Evolutionary conservation across 2,113 vertebrate species (phyloP), one percentile per base, ranked within the genome.

Genomic region (Tricholaema leucomelas): DNA sequence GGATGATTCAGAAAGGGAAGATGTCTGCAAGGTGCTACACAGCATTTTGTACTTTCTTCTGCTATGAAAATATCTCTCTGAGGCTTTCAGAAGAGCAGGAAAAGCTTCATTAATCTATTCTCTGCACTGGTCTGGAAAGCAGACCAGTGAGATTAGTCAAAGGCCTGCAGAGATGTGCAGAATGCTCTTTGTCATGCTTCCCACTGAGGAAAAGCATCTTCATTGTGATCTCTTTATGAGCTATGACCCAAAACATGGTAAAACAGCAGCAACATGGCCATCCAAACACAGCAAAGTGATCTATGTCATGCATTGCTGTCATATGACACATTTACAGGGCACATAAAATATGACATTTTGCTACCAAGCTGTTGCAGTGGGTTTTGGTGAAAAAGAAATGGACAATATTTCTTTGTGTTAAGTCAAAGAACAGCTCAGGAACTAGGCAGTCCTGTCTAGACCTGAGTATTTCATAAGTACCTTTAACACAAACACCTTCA

Each of bases 401-500:
- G 15, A 10, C 64, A n/a, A 33, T 52, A 38, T 74, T 90, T 88
- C 42, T 31, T 50, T 42, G 14, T 4, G 13, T 12, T 35, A 44
- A 66, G 31, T 27, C 40, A 67, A 88, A 66, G 50, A 90, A 67
- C 30, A 91, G 64, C 69, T 74, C 64, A 46, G 82, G 82, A 94
- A 6, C 31, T 46, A 44, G 42, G 33, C 36, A 74, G 52, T 40
- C 23, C 61, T 16, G 38, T 50, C 70, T 94, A 54, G 59, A 91
- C 61, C 46, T 9, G 12, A 73, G 46, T 66, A 63, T 85, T 82
- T 85, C 69, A 55, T 33, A 90, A 88, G 40, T 56, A 16, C 27
- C 46, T 88, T 70, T 75, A 73, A 90, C 46, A 81, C 60, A 93
- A 89, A 84, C 42, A 64, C 70, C 66, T 86, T 36, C 65, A 72